Conservation (phyloP, 2,113 vertebrate species). For the Phalacrocorax carbo region DNA sequence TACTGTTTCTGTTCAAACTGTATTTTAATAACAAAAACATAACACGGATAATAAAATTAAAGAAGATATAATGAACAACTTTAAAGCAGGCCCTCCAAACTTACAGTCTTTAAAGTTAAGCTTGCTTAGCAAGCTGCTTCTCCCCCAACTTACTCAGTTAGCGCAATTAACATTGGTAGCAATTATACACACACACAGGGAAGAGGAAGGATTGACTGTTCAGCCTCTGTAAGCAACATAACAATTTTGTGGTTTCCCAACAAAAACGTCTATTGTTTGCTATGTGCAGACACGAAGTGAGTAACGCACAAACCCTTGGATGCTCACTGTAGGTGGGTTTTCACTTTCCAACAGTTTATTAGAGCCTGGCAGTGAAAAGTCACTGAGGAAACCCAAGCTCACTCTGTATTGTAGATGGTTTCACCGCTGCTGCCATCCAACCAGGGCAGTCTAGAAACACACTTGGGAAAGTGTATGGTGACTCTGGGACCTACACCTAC, state of each 20-base stretch:
- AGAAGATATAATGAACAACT: neutral
- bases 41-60: neutral
- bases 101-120: neutral
- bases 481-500: neutral
- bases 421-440: neutral
- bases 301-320: neutral
- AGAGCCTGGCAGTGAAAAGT: neutral
- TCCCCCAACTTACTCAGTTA: neutral
- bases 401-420: neutral
- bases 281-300: neutral
- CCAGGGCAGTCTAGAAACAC: neutral
- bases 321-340: neutral
- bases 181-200: neutral
- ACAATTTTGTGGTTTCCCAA: neutral
- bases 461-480: neutral
- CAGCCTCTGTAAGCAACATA: neutral
- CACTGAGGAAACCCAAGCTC: neutral
- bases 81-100: neutral
- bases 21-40: neutral
- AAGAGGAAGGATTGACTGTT: neutral
- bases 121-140: neutral
- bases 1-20: neutral
- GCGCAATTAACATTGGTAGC: neutral
- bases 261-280: neutral
- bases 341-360: neutral